Conservation (phyloP, 1,140 invertebrate species). For the Forficula auricularia region DNA sequence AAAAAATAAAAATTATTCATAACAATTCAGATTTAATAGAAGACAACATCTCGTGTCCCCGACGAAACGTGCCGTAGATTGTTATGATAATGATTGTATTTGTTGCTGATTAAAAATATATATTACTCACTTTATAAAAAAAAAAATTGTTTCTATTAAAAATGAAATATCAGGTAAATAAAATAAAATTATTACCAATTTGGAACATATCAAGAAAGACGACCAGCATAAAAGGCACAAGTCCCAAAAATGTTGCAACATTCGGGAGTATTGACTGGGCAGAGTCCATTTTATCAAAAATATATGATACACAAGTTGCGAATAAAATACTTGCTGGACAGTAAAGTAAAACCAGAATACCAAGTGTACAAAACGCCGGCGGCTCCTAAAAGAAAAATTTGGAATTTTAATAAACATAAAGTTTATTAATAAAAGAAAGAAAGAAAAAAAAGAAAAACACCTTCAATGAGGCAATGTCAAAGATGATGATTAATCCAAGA, state of each 20-base stretch:
- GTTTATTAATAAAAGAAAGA: too few relatives aligned
- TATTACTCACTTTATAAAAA: too few relatives aligned
- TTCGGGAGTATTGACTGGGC: constrained; percentile 61
- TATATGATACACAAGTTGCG: constrained; percentile 54
- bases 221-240: constrained; percentile 55
- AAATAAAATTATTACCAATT: constrained; percentile 33
- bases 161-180: too few relatives aligned
- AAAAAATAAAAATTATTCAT: too few relatives aligned
- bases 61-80: too few relatives aligned
- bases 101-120: too few relatives aligned
- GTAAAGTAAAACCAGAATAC: constrained; percentile 48
- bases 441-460: too few relatives aligned
- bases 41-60: too few relatives aligned
- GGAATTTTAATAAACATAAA: too few relatives aligned
- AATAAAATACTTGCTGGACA: constrained; percentile 57
- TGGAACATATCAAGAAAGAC: constrained; percentile 47
- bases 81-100: too few relatives aligned
- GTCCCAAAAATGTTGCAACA: constrained; percentile 51
- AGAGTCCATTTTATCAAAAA: constrained; percentile 65
- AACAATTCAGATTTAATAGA: too few relatives aligned
- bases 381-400: constrained; percentile 24
- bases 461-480: constrained; percentile 43
- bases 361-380: constrained; percentile 48
- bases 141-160: too few relatives aligned
- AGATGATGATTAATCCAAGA: constrained; percentile 45